Conservation (phyloP, 2,113 vertebrate species). For the Garra rufa region DNA sequence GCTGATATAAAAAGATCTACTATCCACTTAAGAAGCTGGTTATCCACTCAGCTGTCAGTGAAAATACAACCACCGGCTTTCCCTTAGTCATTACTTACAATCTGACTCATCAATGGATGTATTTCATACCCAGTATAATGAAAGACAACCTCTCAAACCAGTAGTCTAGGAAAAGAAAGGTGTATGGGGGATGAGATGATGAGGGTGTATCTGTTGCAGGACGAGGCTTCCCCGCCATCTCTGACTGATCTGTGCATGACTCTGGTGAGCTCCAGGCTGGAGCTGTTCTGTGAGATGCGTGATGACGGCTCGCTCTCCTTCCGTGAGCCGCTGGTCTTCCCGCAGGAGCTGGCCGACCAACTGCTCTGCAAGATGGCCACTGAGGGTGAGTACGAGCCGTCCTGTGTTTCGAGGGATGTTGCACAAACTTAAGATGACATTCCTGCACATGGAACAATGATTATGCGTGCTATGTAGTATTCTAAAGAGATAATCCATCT, state of each 20-base stretch:
- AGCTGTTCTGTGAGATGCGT: constrained; percentile 90
- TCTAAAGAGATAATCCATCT: neutral
- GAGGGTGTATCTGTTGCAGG: constrained; percentile 69
- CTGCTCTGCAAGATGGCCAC: constrained; percentile 94
- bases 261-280: constrained; percentile 90
- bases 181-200: neutral
- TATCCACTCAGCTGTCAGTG: neutral
- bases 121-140: neutral
- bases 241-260: constrained; percentile 93
- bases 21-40: neutral
- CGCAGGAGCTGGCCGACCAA: constrained; percentile 95
- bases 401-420: neutral
- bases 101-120: neutral
- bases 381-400: constrained; percentile 80
- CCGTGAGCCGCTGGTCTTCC: constrained; percentile 93
- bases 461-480: neutral
- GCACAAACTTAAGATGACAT: neutral
- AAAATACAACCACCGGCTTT: neutral
- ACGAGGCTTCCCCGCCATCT: constrained; percentile 89
- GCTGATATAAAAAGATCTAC: neutral
- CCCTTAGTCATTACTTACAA: neutral
- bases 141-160: neutral
- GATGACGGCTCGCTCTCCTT: constrained; percentile 92
- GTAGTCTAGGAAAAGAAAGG: neutral
- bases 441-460: neutral